phyloP scores from a whole-genome alignment of 2,113 vertebrate species.

The Oreochromis tanganicae region DNA sequence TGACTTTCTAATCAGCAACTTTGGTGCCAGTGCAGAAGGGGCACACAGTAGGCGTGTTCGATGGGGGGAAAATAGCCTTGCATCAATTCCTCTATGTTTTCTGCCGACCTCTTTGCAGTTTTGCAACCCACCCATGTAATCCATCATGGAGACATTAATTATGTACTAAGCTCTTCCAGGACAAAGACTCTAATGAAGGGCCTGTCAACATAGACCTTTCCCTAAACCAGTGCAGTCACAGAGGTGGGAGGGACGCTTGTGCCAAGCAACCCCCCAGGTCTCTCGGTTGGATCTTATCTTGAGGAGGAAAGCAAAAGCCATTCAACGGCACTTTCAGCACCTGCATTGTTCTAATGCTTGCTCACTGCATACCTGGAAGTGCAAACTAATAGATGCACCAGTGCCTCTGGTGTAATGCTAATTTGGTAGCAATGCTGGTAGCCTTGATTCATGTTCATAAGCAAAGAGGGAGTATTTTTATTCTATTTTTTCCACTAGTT shows the following conservation, averaged over 20 bases:
- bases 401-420: neutral
- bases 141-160: conserved; percentile 75
- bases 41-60: conserved; percentile 42
- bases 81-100: conserved; percentile 51
- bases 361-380: neutral
- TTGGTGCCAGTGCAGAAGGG: conserved; percentile 17
- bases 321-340: conserved; percentile 16
- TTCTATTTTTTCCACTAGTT: neutral
- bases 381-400: neutral
- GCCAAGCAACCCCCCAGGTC: conserved; percentile 1
- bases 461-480: neutral
- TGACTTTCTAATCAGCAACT: conserved; percentile 60
- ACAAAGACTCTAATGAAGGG: conserved; percentile 73
- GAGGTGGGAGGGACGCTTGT: conserved; percentile 21
- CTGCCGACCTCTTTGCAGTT: conserved; percentile 55
- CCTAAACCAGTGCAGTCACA: conserved; percentile 27
- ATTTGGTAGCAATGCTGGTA: neutral
- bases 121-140: conserved; percentile 60
- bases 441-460: neutral
- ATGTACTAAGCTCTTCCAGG: conserved; percentile 65
- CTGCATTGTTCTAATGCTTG: neutral
- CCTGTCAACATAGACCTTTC: conserved; percentile 53
- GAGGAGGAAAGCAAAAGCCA: neutral
- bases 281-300: conserved; percentile 1
- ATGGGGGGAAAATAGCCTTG: conserved; percentile 26